phyloP scores from a whole-genome alignment of 2,888 invertebrate genomes.

The Hypercompe scribonia region DNA sequence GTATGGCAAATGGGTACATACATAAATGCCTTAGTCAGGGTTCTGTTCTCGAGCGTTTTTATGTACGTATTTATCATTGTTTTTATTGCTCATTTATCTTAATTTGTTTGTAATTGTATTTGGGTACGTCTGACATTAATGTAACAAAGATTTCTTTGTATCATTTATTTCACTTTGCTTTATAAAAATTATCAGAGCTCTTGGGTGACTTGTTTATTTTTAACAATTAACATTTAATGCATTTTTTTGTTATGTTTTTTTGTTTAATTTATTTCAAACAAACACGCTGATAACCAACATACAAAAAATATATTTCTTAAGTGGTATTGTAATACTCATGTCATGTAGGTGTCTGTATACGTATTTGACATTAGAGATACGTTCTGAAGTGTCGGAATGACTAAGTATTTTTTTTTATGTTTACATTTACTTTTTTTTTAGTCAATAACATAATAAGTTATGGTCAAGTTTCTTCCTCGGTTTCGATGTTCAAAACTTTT shows the following conservation, averaged over 20 bases:
- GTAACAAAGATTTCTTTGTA: not conserved
- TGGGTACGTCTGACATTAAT: not conserved
- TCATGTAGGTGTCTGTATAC: no score
- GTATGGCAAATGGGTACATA: not conserved
- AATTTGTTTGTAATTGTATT: constrained; percentile 3
- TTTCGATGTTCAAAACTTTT: no score
- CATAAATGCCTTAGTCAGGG: not conserved
- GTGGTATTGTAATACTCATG: no score
- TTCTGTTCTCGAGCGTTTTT: constrained; percentile 1
- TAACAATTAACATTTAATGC: not conserved
- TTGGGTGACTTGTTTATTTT: not conserved
- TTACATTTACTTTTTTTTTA: no score
- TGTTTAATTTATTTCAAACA: not conserved
- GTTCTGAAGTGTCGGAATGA: no score
- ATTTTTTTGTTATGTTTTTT: not conserved
- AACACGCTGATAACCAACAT: not conserved
- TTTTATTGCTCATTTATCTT: not conserved
- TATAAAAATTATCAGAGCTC: not conserved
- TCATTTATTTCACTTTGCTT: not conserved
- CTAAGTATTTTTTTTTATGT: no score
- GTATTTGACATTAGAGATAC: no score
- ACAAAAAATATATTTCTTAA: no score
- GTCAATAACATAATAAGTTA: no score
- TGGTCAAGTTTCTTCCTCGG: no score
- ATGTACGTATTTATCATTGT: constrained; percentile 4